Percentiles rank a stretch among this genome's conserved stretches.
phyloP scores from a whole-genome alignment of 1,140 invertebrate species.

The Meloidogyne hapla region DNA sequence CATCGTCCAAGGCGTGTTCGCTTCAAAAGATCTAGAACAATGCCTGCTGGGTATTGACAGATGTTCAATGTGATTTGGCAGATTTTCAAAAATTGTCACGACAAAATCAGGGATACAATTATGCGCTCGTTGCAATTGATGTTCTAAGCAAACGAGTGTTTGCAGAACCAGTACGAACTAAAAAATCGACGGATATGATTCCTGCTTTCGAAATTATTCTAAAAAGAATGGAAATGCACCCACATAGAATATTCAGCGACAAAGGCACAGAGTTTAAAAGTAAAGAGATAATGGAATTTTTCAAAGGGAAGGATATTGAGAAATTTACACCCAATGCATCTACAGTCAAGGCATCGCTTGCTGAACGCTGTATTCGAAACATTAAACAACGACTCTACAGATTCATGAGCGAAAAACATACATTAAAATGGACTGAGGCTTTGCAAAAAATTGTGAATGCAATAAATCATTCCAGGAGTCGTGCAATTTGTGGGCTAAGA shows the following conservation, averaged over 20 bases:
- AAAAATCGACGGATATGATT: slow-evolving; percentile 26
- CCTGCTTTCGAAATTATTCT: slow-evolving; percentile 30
- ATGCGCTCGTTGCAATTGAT: slow-evolving; percentile 34
- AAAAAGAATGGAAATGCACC: slow-evolving; percentile 10
- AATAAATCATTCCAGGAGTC: slow-evolving; percentile 30
- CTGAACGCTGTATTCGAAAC: slow-evolving; percentile 37
- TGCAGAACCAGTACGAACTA: slow-evolving; percentile 24
- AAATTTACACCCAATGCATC: neutral
- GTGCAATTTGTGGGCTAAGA: slow-evolving; percentile 30
- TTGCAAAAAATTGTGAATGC: slow-evolving; percentile 42
- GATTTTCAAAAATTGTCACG: neutral
- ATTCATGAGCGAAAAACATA: slow-evolving; percentile 35
- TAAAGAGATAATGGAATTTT: slow-evolving; percentile 26
- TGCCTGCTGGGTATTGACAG: slow-evolving; percentile 41
- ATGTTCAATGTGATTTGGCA: slow-evolving; percentile 39
- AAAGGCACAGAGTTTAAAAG: slow-evolving; percentile 33
- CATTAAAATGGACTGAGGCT: slow-evolving; percentile 29
- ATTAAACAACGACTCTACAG: slow-evolving; percentile 34
- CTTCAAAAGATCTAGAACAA: slow-evolving; percentile 22
- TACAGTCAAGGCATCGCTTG: slow-evolving; percentile 34
- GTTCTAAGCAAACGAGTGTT: slow-evolving; percentile 35
- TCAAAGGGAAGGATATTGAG: slow-evolving; percentile 33
- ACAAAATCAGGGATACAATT: slow-evolving; percentile 26
- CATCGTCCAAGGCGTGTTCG: neutral
- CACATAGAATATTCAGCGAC: slow-evolving; percentile 26